These are phyloP conservation scores for Melanotaenia duboulayi DNA, from an alignment of 2,113 vertebrate genomes.

Conservation along the genomic window DNA sequence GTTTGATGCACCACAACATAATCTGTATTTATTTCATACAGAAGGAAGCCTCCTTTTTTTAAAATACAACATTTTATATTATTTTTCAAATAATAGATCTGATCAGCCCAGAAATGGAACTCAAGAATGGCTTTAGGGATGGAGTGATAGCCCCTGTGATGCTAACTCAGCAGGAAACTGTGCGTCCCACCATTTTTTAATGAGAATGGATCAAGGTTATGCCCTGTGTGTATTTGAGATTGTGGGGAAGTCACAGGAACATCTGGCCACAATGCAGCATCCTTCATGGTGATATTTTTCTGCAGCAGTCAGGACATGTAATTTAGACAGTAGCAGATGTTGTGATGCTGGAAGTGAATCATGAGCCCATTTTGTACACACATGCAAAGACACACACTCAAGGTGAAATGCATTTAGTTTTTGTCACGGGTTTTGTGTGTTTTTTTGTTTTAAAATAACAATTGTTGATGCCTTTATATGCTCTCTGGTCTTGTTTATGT, in stretches of 20 bases:
- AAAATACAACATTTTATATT: not conserved
- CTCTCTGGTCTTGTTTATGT: not conserved
- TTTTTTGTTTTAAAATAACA: too few species aligned
- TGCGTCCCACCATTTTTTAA: constrained; percentile 26
- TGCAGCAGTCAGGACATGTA: constrained; percentile 26
- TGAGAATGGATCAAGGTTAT: constrained; percentile 60
- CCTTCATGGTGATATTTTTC: constrained; percentile 18
- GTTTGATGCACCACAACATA: constrained; percentile 26
- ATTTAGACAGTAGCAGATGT: constrained; percentile 32
- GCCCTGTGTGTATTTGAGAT: constrained; percentile 10
- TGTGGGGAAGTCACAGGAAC: constrained; percentile 30
- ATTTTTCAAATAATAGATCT: not conserved
- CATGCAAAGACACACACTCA: constrained; percentile 21
- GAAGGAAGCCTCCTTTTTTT: constrained; percentile 1
- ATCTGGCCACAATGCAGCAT: constrained; percentile 43
- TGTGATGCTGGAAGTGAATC: constrained; percentile 28
- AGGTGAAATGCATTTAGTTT: not conserved
- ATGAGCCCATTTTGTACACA: not conserved
- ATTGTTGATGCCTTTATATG: not conserved
- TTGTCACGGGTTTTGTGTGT: too few species aligned
- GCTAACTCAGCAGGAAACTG: constrained; percentile 48
- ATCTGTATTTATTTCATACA: constrained; percentile 33
- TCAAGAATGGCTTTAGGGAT: constrained; percentile 15
- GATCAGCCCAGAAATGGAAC: not conserved
- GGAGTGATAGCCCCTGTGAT: constrained; percentile 16